Conservation (phyloP, 2,113 vertebrate species). For the Chionodraco myersi region DNA sequence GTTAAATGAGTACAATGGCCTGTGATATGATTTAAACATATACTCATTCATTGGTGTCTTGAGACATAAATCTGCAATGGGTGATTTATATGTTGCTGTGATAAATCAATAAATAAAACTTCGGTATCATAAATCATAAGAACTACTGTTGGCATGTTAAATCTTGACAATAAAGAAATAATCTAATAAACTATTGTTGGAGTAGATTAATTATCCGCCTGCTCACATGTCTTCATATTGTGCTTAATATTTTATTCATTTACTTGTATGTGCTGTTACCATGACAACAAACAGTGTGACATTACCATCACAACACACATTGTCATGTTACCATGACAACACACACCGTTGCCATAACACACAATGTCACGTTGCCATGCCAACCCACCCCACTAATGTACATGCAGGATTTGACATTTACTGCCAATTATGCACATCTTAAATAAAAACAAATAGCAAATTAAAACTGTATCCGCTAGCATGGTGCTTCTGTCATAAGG, state of each 20-base stretch:
- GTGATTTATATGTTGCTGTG: conserved; percentile 9
- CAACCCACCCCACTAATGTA: background rate
- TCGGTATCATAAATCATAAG: background rate
- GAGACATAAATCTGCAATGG: conserved; percentile 9
- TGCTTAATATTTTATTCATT: no score
- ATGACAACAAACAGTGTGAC: background rate
- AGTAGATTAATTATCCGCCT: no score
- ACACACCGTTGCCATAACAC: background rate
- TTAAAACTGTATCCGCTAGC: background rate
- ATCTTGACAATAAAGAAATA: no score
- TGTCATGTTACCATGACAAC: no score
- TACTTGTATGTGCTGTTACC: background rate
- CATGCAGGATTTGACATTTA: conserved; percentile 38
- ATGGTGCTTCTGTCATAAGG: conserved; percentile 20
- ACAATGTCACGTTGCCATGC: no score
- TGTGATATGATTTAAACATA: background rate
- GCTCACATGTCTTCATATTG: no score
- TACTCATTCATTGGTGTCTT: conserved; percentile 13
- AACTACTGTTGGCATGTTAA: background rate
- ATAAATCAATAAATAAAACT: background rate
- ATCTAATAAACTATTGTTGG: no score
- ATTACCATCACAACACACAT: no score
- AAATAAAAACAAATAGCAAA: background rate
- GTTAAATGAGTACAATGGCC: conserved; percentile 19
- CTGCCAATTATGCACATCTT: conserved; percentile 35